These are phyloP conservation scores for Luscinia luscinia DNA, from an alignment of 2,797 vertebrate species.

Conservation along the genomic window DNA sequence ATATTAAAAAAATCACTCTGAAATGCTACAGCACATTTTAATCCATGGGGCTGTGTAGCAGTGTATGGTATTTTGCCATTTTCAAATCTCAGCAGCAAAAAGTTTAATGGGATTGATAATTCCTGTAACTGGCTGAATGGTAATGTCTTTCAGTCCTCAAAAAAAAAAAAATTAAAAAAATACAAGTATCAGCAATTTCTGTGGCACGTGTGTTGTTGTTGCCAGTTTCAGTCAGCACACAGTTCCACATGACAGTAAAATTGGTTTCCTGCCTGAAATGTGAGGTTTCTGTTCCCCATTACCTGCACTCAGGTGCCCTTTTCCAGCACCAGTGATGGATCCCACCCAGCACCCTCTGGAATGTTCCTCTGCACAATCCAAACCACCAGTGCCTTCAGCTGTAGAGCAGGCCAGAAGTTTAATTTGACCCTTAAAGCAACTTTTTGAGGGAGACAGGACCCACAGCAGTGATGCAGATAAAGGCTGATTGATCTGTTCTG, in stretches of 20 bases:
- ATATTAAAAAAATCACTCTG: neutral
- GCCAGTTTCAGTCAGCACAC: neutral
- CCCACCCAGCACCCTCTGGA: neutral
- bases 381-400: neutral
- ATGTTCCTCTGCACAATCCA: neutral
- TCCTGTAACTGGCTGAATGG: neutral
- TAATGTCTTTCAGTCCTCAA: neutral
- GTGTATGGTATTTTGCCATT: neutral
- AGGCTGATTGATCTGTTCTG: neutral
- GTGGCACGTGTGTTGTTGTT: neutral
- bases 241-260: neutral
- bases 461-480: neutral
- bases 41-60: neutral
- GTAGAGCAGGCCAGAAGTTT: neutral
- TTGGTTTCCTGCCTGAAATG: neutral
- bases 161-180: neutral
- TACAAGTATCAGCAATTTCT: neutral
- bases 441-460: neutral
- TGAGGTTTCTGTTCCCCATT: neutral
- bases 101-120: fast-evolving
- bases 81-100: neutral
- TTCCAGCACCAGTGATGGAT: fast-evolving
- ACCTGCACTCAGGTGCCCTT: neutral
- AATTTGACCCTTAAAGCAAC: constrained; percentile 11
- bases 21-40: neutral